Conservation (phyloP, 2,797 vertebrate genomes). For the Alexandromys oeconomus region DNA sequence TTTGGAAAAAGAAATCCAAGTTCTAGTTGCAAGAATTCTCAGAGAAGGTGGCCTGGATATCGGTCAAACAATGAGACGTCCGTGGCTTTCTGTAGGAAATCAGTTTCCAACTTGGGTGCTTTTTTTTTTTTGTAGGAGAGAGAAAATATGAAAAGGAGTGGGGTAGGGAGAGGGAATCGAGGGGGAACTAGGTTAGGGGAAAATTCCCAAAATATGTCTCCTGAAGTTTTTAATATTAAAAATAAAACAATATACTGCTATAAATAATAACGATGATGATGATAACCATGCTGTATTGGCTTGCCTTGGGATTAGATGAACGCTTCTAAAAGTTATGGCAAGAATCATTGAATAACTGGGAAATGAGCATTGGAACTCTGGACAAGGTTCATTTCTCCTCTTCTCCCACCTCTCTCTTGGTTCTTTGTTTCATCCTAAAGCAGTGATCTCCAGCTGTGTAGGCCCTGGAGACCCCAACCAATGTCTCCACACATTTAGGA, state of each 20-base stretch:
- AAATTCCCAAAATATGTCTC: no score
- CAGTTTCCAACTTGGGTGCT: not conserved
- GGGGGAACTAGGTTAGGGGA: no score
- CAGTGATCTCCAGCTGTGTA: not conserved
- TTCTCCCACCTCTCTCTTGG: not conserved
- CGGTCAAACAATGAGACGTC: not conserved
- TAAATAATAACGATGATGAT: not conserved
- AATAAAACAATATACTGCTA: not conserved
- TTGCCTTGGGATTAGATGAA: conserved; percentile 49
- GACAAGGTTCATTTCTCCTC: not conserved
- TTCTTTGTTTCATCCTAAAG: not conserved
- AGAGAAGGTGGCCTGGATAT: not conserved
- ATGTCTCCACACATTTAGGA: not conserved
- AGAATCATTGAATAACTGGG: conserved; percentile 43
- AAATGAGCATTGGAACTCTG: conserved; percentile 21
- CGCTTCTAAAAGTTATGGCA: conserved; percentile 33
- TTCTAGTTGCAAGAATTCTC: not conserved
- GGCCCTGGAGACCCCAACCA: not conserved
- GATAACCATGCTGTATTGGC: not conserved
- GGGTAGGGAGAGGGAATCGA: no score
- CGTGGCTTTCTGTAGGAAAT: not conserved
- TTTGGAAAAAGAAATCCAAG: conserved; percentile 8
- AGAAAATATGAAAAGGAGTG: not conserved
- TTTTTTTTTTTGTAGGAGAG: not conserved
- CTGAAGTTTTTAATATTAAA: not conserved